Evolutionary conservation across 2,113 vertebrate species (phyloP).

Genomic region (Mobula hypostoma): DNA sequence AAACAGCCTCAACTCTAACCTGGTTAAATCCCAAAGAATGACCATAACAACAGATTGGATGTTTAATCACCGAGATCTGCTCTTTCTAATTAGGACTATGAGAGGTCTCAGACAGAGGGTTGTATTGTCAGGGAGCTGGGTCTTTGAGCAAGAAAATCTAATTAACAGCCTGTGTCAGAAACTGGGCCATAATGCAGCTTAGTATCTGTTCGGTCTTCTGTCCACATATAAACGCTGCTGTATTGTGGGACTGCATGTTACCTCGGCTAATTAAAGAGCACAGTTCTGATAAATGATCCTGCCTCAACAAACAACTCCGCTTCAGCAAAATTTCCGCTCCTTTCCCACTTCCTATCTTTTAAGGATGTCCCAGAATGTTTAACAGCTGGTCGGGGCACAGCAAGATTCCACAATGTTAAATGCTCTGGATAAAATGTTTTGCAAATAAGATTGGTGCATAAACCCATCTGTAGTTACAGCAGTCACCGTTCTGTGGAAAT

Average conservation of each 20-base stretch:
- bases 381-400: not conserved
- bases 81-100: conserved; percentile 96
- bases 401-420: not conserved
- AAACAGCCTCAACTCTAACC: conserved; percentile 95
- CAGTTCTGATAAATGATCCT: not conserved
- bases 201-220: conserved; percentile 86
- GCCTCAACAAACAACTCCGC: not conserved
- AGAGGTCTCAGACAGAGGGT: conserved; percentile 82
- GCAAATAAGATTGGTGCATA: not conserved
- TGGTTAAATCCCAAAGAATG: conserved; percentile 88
- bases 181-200: conserved; percentile 93
- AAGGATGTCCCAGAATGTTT: not conserved
- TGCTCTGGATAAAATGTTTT: not conserved
- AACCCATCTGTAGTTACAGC: no score
- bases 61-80: conserved; percentile 98
- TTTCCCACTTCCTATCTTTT: not conserved
- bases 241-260: conserved; percentile 62
- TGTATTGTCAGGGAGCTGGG: conserved; percentile 83
- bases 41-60: conserved; percentile 82
- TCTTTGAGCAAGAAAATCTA: conserved; percentile 97
- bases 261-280: not conserved
- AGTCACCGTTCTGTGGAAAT: no score
- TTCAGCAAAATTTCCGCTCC: no score
- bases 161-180: conserved; percentile 99
- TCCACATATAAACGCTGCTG: conserved; percentile 72